These are phyloP conservation scores for Junonia oenone DNA, from an alignment of 2,888 invertebrate genomes.

Conservation along the genomic window DNA sequence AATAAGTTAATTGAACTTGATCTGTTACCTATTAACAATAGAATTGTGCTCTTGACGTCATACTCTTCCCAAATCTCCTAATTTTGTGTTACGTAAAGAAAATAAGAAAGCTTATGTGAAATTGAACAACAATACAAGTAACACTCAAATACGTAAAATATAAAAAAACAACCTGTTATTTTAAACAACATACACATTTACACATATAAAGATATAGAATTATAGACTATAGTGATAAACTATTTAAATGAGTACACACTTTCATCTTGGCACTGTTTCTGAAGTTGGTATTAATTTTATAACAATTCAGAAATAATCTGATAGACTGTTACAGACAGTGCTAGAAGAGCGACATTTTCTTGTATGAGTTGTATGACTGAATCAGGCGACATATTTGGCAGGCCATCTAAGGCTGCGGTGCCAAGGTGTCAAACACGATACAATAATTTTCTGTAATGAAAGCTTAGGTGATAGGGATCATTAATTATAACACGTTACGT, in stretches of 20 bases:
- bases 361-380: conserved; percentile 35
- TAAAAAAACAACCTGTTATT: no score
- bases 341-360: conserved; percentile 11
- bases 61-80: no score
- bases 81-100: no score
- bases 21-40: background rate
- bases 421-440: conserved; percentile 5
- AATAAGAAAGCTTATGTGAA: no score
- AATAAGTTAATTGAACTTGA: background rate
- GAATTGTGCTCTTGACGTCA: no score
- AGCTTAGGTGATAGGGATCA: conserved; percentile 1
- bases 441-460: background rate
- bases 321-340: background rate
- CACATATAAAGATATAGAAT: no score
- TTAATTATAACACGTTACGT: background rate
- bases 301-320: background rate
- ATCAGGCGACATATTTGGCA: conserved; percentile 65
- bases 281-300: background rate
- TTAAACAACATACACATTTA: no score
- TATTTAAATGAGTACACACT: background rate
- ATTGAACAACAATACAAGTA: no score
- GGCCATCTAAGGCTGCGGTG: conserved; percentile 3
- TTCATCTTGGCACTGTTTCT: background rate
- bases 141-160: no score
- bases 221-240: no score